Conservation (phyloP, 2,113 vertebrate genomes). For the Nycticryphes semicollaris region DNA sequence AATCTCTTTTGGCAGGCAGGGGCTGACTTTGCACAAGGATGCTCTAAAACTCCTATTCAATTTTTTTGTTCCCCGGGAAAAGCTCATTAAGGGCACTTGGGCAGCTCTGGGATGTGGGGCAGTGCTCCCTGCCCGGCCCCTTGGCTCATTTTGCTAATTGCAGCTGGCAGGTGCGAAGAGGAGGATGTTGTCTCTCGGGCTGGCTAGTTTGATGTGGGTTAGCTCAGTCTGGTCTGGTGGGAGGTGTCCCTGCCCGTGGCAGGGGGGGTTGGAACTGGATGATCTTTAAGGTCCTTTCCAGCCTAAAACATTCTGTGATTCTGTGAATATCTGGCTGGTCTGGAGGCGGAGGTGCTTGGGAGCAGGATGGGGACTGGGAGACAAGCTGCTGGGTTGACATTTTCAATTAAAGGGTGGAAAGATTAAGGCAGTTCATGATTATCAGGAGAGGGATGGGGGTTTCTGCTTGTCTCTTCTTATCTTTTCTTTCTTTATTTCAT, state of each 20-base stretch:
- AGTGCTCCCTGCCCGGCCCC: background rate
- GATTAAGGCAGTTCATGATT: background rate
- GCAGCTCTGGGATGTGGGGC: background rate
- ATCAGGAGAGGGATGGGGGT: background rate
- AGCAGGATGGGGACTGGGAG: background rate
- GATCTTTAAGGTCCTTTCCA: background rate
- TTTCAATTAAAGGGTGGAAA: background rate
- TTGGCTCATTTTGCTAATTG: background rate
- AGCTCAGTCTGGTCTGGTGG: background rate
- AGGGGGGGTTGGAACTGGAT: background rate
- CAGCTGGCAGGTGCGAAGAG: accelerated
- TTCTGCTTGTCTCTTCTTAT: background rate
- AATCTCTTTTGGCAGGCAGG: background rate
- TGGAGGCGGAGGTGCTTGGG: background rate
- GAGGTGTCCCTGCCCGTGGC: background rate
- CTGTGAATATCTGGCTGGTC: background rate
- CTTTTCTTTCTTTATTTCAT: no score
- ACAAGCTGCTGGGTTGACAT: background rate
- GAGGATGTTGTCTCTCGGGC: background rate
- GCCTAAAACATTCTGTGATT: background rate
- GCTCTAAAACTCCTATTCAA: background rate
- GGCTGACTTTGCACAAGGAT: background rate
- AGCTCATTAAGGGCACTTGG: background rate
- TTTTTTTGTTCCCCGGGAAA: background rate
- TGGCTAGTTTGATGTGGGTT: background rate